Base-by-base conservation (phyloP, 2,797 vertebrate genomes). In the Oryzias dopingdopingensis region DNA sequence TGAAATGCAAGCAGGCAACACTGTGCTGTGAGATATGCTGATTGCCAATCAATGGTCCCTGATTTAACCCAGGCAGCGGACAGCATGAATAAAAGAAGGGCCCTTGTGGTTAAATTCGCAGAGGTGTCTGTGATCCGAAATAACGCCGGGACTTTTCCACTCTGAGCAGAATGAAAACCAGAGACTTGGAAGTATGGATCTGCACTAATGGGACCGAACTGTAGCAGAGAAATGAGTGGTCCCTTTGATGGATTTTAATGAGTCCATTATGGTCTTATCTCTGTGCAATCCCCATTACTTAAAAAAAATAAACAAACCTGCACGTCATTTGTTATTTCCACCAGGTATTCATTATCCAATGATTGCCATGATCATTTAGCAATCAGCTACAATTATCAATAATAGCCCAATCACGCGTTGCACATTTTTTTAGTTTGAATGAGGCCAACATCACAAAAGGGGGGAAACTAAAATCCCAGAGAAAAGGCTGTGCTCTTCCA, bases 41-140 rank as follows among this genome's bases (percentile, higher is more conserved):
- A 86, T 86, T 88, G 83, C 80, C 82, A 86, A 89, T 91, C 89
- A 89, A 85, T 86, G 74, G 80, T 76, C 56, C 69, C 78, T 82
- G 84, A 82, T 88, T 86, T 82, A 77, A 83, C 72, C 70, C 69
- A 57, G 74, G 67, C 74, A 57, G 72, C 59, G 70, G 78, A 82
- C 66, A 17, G 58, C 80, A 85, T 85, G 83, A 86, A 85, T 85
- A 89, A 82, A 82, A 83, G 68, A 84, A 83, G 49, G 50, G 45
- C 65, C 61, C 59, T 81, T 64, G 49, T 60, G 67, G 76, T 79
- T 69, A 32, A 70, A 63, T 76, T 76, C 77, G 74, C 29, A 61
- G 74, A 72, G 62, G 42, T 78, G 68, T 73, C 70, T 73, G 69
- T 53, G 48, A 23, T 22, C 48, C 65, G 67, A 56, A 51, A 24